Percentiles rank a stretch among this genome's conserved stretches.
phyloP scores from a whole-genome alignment of 2,113 vertebrate species.

The Pithys albifrons region DNA sequence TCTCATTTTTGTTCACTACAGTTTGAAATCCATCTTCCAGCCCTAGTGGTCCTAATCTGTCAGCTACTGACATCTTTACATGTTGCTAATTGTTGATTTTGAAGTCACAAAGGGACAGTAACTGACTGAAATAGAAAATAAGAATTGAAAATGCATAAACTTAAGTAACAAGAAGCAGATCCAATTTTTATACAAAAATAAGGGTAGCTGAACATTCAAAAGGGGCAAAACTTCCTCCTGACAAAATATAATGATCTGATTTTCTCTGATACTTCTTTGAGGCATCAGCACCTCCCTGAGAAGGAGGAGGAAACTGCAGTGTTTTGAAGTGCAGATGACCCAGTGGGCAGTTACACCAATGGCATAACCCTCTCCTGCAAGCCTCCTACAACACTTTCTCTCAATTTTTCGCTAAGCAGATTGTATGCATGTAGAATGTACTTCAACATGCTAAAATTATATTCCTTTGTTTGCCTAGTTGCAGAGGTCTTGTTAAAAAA shows the following conservation, averaged over 20 bases:
- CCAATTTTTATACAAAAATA: not conserved
- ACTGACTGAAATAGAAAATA: not conserved
- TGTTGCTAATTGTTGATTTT: not conserved
- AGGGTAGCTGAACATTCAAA: not conserved
- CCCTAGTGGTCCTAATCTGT: not conserved
- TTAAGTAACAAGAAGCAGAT: not conserved
- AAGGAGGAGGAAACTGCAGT: constrained; percentile 29
- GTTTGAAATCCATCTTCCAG: not conserved
- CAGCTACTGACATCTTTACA: not conserved
- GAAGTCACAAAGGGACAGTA: not conserved
- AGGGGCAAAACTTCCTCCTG: not conserved
- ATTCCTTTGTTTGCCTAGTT: not conserved
- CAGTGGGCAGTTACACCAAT: not conserved
- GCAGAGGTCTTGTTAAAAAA: not conserved
- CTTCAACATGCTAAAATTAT: not conserved
- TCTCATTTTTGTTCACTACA: not conserved
- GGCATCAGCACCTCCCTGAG: constrained; percentile 57
- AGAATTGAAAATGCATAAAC: not conserved
- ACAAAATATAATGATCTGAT: not conserved
- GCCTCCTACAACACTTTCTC: rapidly evolving
- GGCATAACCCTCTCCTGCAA: not conserved
- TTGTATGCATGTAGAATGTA: not conserved
- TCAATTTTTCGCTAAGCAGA: not conserved
- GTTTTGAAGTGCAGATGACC: not conserved
- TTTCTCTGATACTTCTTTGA: constrained; percentile 1